Evolutionary conservation across 2,888 invertebrate species (phyloP).

Genomic region (Orgyia antiqua): DNA sequence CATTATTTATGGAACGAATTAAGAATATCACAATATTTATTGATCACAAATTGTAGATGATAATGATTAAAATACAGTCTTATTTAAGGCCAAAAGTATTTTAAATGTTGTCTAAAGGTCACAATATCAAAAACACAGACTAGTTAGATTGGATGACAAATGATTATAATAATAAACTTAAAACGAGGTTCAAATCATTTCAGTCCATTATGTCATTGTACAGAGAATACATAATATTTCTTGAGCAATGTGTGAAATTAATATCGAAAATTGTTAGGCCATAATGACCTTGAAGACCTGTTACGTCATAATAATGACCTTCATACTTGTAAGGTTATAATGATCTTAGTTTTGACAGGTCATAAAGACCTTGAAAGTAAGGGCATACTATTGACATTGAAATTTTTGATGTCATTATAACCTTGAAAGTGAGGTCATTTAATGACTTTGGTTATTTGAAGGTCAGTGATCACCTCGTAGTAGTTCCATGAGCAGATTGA

Average conservation of each 20-base stretch:
- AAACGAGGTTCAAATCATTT: slow-evolving; percentile 16
- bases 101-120: slow-evolving; percentile 15
- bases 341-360: no score
- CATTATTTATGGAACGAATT: no score
- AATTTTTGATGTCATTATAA: not conserved
- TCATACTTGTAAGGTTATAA: slow-evolving; percentile 1
- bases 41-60: slow-evolving; percentile 10
- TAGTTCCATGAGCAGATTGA: slow-evolving; percentile 97
- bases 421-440: not conserved
- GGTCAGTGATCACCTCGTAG: slow-evolving; percentile 93
- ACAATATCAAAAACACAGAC: slow-evolving; percentile 9
- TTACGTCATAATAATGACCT: slow-evolving; percentile 7
- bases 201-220: slow-evolving; percentile 20
- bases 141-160: slow-evolving; percentile 14
- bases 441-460: slow-evolving; percentile 4
- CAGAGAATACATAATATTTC: slow-evolving; percentile 28
- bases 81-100: slow-evolving; percentile 38
- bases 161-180: slow-evolving; percentile 14
- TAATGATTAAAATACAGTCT: slow-evolving; percentile 27
- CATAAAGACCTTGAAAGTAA: no score
- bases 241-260: slow-evolving; percentile 38
- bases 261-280: slow-evolving; percentile 8
- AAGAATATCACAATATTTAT: no score
- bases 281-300: slow-evolving; percentile 10
- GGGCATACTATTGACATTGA: no score